Percentiles rank a stretch among this genome's conserved stretches.
These are phyloP conservation scores for Myrmecophaga tridactyla DNA, from an alignment of 2,113 vertebrate genomes.

Conservation along the genomic window DNA sequence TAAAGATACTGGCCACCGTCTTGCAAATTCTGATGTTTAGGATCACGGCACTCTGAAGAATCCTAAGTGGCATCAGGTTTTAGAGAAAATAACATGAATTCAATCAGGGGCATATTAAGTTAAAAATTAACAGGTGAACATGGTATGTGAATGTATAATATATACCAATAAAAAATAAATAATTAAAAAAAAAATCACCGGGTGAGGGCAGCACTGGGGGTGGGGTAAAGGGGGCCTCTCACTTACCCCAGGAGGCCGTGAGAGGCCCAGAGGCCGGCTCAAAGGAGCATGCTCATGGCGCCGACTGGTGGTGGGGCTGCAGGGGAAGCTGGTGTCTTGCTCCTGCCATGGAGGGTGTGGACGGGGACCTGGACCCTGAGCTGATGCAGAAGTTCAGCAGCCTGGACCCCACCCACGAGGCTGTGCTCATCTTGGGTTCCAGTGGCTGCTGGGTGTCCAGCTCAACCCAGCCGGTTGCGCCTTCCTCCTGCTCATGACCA, in stretches of 20 bases:
- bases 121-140: neutral
- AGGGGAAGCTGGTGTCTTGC: slow-evolving; percentile 80
- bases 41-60: neutral
- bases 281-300: neutral
- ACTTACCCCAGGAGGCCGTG: neutral
- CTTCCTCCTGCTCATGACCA: slow-evolving; percentile 95
- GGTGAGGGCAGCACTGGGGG: too few species aligned
- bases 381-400: slow-evolving; percentile 95
- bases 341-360: slow-evolving; percentile 90
- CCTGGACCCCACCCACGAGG: slow-evolving; percentile 93
- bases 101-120: neutral
- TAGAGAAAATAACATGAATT: neutral
- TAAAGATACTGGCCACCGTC: neutral
- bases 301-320: neutral
- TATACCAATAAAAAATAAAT: too few species aligned
- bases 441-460: slow-evolving; percentile 92
- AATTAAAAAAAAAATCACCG: too few species aligned
- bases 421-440: slow-evolving; percentile 92
- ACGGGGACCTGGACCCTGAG: slow-evolving; percentile 92
- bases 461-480: slow-evolving; percentile 93
- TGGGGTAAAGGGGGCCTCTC: too few species aligned
- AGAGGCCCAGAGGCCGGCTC: neutral
- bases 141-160: too few species aligned
- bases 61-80: neutral
- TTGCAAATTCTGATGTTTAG: neutral